Evolutionary conservation across 2,113 vertebrate genomes (phyloP).

Genomic region (Gambusia holbrooki): DNA sequence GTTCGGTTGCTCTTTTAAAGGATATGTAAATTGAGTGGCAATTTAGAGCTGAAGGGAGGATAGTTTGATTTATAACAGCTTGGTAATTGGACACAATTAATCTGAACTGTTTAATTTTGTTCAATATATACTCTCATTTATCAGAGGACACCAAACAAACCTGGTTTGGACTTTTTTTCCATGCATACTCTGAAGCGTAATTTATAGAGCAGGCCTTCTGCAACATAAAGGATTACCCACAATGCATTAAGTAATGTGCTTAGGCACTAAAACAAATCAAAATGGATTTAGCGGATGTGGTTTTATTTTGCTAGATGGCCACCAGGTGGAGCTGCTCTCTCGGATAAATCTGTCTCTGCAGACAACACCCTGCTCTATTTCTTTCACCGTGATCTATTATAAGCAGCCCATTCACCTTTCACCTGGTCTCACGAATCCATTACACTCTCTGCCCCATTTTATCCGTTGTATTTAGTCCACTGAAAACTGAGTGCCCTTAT

Average conservation of each 20-base stretch:
- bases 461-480: conserved; percentile 5
- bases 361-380: conserved; percentile 47
- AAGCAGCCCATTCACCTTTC: conserved; percentile 46
- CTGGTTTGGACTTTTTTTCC: background rate
- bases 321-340: conserved; percentile 49
- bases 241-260: conserved; percentile 52
- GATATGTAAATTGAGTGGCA: conserved; percentile 28
- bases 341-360: conserved; percentile 13
- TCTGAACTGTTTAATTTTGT: conserved; percentile 7
- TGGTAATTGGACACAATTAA: conserved; percentile 5
- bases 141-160: conserved; percentile 11
- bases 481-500: background rate
- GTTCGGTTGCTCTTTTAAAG: conserved; percentile 31
- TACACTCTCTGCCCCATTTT: conserved; percentile 19
- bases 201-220: conserved; percentile 10
- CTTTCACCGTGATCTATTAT: conserved; percentile 32
- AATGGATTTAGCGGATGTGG: background rate
- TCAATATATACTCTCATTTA: background rate
- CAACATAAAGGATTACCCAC: conserved; percentile 46
- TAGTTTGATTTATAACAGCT: conserved; percentile 45
- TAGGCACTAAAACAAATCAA: conserved; percentile 45
- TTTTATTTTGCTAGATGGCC: conserved; percentile 12
- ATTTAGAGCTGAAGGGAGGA: conserved; percentile 9
- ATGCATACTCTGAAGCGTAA: background rate
- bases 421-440: conserved; percentile 24